These are phyloP conservation scores for Allolobophora icterica DNA, from an alignment of 2,888 invertebrate genomes.

Conservation along the genomic window DNA sequence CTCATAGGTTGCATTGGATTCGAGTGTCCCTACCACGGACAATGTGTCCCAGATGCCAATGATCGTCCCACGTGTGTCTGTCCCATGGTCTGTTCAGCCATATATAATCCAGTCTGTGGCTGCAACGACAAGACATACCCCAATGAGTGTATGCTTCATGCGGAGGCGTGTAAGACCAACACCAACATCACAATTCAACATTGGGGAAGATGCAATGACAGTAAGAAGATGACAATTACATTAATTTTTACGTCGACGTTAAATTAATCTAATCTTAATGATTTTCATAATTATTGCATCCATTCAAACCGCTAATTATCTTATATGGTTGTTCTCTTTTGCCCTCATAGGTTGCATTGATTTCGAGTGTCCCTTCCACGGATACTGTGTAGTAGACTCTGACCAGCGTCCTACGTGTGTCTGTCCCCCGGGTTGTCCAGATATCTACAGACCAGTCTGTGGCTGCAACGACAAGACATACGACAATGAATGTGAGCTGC, in stretches of 20 bases:
- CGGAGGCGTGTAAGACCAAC: background rate
- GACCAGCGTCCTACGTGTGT: too few species aligned
- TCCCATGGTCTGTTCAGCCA: background rate
- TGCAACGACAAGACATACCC: background rate
- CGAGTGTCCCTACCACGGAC: background rate
- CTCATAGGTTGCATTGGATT: background rate
- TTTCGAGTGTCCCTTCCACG: too few species aligned
- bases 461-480: too few species aligned
- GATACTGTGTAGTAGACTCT: too few species aligned
- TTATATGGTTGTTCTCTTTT: background rate
- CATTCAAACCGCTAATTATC: background rate
- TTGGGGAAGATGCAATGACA: too few species aligned
- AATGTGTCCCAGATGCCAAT: background rate
- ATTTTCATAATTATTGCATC: background rate
- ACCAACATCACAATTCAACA: background rate
- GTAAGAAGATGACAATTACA: too few species aligned
- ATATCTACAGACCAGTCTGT: too few species aligned
- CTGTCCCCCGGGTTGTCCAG: too few species aligned
- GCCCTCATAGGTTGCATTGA: background rate
- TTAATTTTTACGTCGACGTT: too few species aligned
- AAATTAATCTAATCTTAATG: too few species aligned
- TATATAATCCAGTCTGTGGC: background rate
- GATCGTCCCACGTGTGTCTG: background rate
- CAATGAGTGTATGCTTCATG: background rate
- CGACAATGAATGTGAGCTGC: too few species aligned